Evolutionary conservation across 2,113 vertebrate species (phyloP).

Genomic region (Cololabis saira): DNA sequence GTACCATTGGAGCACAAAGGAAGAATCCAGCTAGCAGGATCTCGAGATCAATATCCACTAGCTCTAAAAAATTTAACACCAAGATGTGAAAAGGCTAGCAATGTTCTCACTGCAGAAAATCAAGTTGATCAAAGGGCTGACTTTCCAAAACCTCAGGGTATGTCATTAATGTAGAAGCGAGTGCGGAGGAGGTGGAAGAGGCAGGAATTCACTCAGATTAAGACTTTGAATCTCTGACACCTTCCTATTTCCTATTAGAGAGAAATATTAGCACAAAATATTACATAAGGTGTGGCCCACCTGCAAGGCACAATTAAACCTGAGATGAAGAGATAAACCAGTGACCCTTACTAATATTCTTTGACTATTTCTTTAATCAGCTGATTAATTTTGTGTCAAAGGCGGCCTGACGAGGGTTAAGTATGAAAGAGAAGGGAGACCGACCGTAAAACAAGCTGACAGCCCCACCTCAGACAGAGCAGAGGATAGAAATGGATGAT

Average conservation of each 20-base stretch:
- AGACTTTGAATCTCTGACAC: conserved; percentile 26
- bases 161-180: conserved; percentile 34
- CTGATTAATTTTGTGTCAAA: conserved; percentile 53
- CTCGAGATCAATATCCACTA: neutral
- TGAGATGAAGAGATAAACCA: conserved; percentile 31
- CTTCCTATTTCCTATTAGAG: conserved; percentile 29
- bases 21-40: too few relatives aligned
- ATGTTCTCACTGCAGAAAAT: conserved; percentile 17
- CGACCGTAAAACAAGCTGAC: conserved; percentile 35
- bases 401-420: conserved; percentile 21
- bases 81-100: conserved; percentile 34
- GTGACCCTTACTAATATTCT: conserved; percentile 26
- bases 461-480: conserved; percentile 24
- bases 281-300: conserved; percentile 45
- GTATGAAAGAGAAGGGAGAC: conserved; percentile 1
- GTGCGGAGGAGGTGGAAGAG: conserved; percentile 23
- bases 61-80: neutral
- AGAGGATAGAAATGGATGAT: conserved; percentile 40
- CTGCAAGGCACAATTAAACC: conserved; percentile 46
- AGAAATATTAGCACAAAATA: conserved; percentile 16
- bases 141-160: conserved; percentile 42
- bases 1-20: too few relatives aligned
- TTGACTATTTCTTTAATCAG: conserved; percentile 57
- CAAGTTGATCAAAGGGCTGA: conserved; percentile 52
- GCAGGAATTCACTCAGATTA: conserved; percentile 24